phyloP scores from a whole-genome alignment of 2,888 invertebrate genomes.

The Syrista parreyssii region DNA sequence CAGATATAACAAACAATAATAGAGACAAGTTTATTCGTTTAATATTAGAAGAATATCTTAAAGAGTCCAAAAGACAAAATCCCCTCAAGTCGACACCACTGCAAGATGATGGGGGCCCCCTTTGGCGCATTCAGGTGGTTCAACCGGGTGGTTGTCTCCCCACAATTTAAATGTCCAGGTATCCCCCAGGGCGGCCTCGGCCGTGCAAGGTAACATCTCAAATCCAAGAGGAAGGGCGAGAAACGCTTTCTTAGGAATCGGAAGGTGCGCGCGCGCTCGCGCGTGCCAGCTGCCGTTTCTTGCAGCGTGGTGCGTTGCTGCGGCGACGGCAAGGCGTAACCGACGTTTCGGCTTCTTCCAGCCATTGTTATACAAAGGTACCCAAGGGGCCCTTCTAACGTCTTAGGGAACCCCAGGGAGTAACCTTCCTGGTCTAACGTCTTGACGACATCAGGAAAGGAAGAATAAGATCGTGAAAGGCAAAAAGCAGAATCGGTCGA shows the following conservation, averaged over 20 bases:
- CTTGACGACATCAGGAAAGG: slow-evolving; percentile 34
- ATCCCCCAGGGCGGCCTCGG: slow-evolving; percentile 38
- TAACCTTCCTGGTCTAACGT: slow-evolving; percentile 40
- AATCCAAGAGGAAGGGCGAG: slow-evolving; percentile 34
- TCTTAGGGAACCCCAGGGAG: slow-evolving; percentile 46
- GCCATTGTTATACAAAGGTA: slow-evolving; percentile 45
- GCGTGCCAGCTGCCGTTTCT: background rate
- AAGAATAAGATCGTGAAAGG: background rate
- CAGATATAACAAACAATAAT: background rate
- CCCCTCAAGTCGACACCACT: slow-evolving; percentile 29
- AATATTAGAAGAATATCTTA: background rate
- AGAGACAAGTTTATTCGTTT: background rate
- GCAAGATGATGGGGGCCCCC: slow-evolving; percentile 55
- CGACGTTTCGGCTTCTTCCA: slow-evolving; percentile 64
- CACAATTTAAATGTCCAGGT: slow-evolving; percentile 64
- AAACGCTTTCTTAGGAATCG: slow-evolving; percentile 39
- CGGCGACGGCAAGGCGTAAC: slow-evolving; percentile 64
- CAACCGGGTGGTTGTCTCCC: slow-evolving; percentile 45
- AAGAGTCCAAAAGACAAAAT: background rate
- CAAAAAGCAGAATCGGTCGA: slow-evolving; percentile 16
- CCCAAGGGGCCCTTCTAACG: slow-evolving; percentile 47
- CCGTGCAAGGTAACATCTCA: slow-evolving; percentile 48
- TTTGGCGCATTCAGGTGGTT: slow-evolving; percentile 60
- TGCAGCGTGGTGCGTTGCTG: slow-evolving; percentile 58
- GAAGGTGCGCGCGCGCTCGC: slow-evolving; percentile 48